phyloP scores from a whole-genome alignment of 2,113 vertebrate species.

The Takifugu flavidus region DNA sequence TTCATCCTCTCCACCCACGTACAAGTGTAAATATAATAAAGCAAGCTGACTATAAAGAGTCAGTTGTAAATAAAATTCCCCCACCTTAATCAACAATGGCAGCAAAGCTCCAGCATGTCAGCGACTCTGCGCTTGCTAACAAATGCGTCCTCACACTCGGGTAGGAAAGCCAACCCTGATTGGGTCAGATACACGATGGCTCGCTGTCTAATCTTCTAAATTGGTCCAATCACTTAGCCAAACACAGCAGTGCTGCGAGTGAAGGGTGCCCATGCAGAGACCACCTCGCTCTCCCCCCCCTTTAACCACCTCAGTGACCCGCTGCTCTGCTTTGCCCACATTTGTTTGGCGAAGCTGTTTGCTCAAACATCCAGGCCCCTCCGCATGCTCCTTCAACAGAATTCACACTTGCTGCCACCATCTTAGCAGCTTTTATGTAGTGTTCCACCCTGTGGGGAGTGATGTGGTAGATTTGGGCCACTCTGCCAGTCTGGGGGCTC shows the following conservation, averaged over 20 bases:
- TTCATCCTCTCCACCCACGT: conserved; percentile 21
- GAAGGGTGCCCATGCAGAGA: conserved; percentile 9
- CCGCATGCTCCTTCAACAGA: background rate
- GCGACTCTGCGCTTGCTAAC: background rate
- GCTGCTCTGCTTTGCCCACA: conserved; percentile 48
- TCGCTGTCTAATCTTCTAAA: conserved; percentile 46
- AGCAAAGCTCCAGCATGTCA: background rate
- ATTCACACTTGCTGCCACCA: conserved; percentile 29
- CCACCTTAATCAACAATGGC: background rate
- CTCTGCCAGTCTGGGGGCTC: conserved; percentile 47
- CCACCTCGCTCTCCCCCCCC: conserved; percentile 30
- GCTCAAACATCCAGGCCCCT: too few species aligned
- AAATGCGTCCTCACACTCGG: conserved; percentile 28
- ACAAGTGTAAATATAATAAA: background rate
- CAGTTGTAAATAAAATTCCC: conserved; percentile 4
- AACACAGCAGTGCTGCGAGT: conserved; percentile 33
- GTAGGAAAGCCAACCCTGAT: conserved; percentile 15
- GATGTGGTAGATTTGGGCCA: conserved; percentile 67
- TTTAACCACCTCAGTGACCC: conserved; percentile 46
- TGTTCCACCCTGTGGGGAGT: conserved; percentile 53
- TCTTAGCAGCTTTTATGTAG: conserved; percentile 53
- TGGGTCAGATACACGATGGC: background rate
- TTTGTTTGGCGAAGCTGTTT: conserved; percentile 46
- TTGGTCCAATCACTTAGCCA: conserved; percentile 45
- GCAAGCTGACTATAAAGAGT: too few species aligned